phyloP scores from a whole-genome alignment of 2,888 invertebrate genomes.

The Cerastoderma edule region DNA sequence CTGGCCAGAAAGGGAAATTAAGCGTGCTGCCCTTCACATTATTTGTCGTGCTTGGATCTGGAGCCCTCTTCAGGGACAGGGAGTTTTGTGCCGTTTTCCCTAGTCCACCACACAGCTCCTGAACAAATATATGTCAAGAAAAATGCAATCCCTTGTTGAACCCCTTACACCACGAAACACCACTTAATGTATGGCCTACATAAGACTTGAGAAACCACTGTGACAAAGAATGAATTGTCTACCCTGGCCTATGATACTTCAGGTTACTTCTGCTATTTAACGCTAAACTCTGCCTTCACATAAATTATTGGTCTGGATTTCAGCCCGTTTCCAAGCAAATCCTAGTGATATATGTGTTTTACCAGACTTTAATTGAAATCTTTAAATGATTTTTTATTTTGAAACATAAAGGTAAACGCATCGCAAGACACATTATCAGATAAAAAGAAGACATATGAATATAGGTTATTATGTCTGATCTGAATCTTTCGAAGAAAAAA shows the following conservation, averaged over 20 bases:
- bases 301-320: too few relatives aligned
- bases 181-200: background rate
- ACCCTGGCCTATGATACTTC: background rate
- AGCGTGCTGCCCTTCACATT: constrained; percentile 90
- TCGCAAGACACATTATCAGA: too few relatives aligned
- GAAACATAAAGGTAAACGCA: too few relatives aligned
- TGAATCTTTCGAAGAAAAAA: too few relatives aligned
- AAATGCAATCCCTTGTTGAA: background rate
- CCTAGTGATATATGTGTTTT: too few relatives aligned
- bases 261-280: background rate
- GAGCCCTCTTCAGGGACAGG: constrained; percentile 91
- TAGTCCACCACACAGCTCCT: constrained; percentile 81
- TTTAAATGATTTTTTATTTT: too few relatives aligned
- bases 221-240: background rate
- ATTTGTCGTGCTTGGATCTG: constrained; percentile 89
- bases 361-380: too few relatives aligned
- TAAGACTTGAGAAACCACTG: background rate
- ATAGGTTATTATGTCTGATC: too few relatives aligned
- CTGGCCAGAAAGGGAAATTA: constrained; percentile 95
- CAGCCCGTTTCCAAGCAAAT: too few relatives aligned
- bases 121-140: constrained; percentile 14
- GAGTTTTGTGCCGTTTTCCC: constrained; percentile 90
- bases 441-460: too few relatives aligned
- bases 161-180: background rate
- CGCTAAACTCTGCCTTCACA: background rate